A percentile compares a stretch with the other conserved stretches of the same genome.
These are phyloP conservation scores for Thereva nobilitata DNA, from an alignment of 2,888 invertebrate species.

Conservation along the genomic window DNA sequence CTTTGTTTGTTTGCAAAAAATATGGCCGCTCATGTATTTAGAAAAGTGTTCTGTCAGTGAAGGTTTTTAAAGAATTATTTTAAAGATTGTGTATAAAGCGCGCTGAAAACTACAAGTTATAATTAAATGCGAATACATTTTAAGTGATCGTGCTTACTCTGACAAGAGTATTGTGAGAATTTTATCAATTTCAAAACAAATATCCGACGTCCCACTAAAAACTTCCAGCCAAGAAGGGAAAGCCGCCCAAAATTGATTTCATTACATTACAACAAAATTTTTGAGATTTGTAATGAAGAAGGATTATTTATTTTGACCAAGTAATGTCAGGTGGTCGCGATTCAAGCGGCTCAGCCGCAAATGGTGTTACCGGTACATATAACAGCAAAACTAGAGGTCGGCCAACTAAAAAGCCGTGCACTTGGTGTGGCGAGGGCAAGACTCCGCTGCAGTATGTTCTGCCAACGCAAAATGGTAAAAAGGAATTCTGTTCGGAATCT, in stretches of 20 bases:
- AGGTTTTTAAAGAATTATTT: too few species aligned
- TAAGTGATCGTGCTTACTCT: too few species aligned
- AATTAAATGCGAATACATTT: too few species aligned
- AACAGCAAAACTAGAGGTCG: slow-evolving; percentile 63
- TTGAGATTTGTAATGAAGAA: slow-evolving; percentile 36
- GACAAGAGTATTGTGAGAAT: too few species aligned
- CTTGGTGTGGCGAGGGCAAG: slow-evolving; percentile 86
- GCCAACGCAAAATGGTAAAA: slow-evolving; percentile 83
- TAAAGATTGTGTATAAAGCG: too few species aligned
- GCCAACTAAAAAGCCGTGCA: slow-evolving; percentile 78
- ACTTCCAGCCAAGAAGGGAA: neutral
- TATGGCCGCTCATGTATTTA: slow-evolving; percentile 40
- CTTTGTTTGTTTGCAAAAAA: slow-evolving; percentile 44
- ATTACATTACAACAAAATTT: neutral
- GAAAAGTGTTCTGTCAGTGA: slow-evolving; percentile 24
- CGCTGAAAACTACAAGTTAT: too few species aligned
- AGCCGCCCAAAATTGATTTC: slow-evolving; percentile 12
- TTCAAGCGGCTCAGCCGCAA: slow-evolving; percentile 43
- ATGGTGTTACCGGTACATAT: slow-evolving; percentile 39
- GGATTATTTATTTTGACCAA: slow-evolving; percentile 18
- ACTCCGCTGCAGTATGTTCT: slow-evolving; percentile 82
- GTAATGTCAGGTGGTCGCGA: slow-evolving; percentile 39
- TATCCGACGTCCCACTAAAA: too few species aligned
- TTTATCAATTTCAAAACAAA: too few species aligned
- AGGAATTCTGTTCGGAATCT: slow-evolving; percentile 89